Percentiles rank a stretch among this genome's conserved stretches.
These are phyloP conservation scores for Aplidium turbinatum DNA, from an alignment of 23 tunicate species.

Conservation along the genomic window DNA sequence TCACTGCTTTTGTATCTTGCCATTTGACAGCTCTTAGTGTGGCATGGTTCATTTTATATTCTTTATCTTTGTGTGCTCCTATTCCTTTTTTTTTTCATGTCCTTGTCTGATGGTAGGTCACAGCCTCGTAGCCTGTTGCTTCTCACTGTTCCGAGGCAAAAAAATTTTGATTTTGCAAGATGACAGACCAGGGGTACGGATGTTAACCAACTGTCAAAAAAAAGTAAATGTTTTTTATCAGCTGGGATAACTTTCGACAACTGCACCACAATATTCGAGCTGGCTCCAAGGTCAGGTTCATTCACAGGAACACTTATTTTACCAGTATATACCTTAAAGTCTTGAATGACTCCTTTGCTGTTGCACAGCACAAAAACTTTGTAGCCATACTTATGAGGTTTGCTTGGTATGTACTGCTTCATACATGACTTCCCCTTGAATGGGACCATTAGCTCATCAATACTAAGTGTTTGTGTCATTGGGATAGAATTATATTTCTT, in stretches of 20 bases:
- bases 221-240: neutral
- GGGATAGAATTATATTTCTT: slow-evolving; percentile 1
- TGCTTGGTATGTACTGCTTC: slow-evolving; percentile 20
- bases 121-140: neutral
- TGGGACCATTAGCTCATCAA: slow-evolving; percentile 29
- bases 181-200: neutral
- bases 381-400: slow-evolving; percentile 20
- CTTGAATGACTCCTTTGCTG: slow-evolving; percentile 4
- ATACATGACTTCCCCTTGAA: slow-evolving; percentile 19
- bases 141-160: neutral
- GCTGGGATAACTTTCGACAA: neutral
- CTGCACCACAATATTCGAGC: neutral
- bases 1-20: neutral
- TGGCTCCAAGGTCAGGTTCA: slow-evolving; percentile 13
- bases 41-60: neutral
- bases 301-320: neutral
- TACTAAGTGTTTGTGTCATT: slow-evolving; percentile 1
- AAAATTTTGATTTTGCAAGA: neutral
- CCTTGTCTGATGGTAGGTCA: neutral
- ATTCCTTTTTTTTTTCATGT: neutral
- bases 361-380: slow-evolving; percentile 25
- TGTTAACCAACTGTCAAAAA: slow-evolving; percentile 13
- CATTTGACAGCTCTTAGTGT: slow-evolving; percentile 1
- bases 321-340: slow-evolving; percentile 19
- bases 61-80: neutral